Percentiles rank a stretch among this genome's conserved stretches.
These are phyloP conservation scores for Paratrypauchen microcephalus DNA, from an alignment of 2,797 vertebrate species.

Conservation along the genomic window DNA sequence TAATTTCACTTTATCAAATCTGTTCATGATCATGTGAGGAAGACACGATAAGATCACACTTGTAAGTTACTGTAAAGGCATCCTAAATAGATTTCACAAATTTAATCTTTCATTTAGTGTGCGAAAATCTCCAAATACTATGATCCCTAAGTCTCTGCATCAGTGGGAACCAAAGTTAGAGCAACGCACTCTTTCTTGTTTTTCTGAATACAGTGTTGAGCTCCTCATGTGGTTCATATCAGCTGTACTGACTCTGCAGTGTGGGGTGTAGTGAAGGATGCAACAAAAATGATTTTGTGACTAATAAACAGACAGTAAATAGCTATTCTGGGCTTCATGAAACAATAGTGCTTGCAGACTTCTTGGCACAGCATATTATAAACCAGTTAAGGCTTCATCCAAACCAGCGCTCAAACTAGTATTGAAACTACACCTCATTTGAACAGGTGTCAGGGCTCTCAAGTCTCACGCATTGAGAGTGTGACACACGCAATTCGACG, in stretches of 20 bases:
- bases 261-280: background rate
- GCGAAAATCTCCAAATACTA: background rate
- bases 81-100: background rate
- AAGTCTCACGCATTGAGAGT: no score
- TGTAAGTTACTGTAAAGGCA: background rate
- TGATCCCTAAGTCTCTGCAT: no score
- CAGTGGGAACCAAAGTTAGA: background rate
- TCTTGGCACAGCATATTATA: background rate
- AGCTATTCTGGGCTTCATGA: background rate
- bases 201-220: background rate
- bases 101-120: conserved; percentile 6
- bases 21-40: no score
- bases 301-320: background rate
- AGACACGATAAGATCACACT: background rate
- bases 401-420: background rate
- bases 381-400: background rate
- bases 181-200: background rate
- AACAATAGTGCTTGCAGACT: background rate
- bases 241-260: background rate
- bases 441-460: no score
- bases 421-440: background rate
- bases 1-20: no score
- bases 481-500: no score
- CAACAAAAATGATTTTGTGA: background rate
- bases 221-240: conserved; percentile 6